Evolutionary conservation across 2,113 vertebrate species (phyloP), one percentile per base, ranked within the genome.

Genomic region (Lampris megalopsis): DNA sequence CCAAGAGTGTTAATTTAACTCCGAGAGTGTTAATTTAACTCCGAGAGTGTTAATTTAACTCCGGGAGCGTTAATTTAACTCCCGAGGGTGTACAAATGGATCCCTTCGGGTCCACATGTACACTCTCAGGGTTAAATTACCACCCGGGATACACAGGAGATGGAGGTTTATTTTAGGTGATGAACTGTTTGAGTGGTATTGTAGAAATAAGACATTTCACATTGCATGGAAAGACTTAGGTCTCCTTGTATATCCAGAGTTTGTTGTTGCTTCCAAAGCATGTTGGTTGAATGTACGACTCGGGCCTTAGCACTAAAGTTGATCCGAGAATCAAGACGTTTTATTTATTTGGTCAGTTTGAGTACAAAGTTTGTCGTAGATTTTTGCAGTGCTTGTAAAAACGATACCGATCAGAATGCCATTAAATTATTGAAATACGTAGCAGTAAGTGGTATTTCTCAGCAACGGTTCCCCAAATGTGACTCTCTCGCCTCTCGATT

Each of bases 271-370:
- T 81, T 77, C 72, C 45, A 66, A 63, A 87, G 80, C 74, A 76
- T 57, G 63, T 35, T 54, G 72, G 86, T 80, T 73, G 57, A 85
- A 87, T 85, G 70, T 82, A 53, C 71, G 75, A 36, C 40, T 79
- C 38, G 47, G 63, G 64, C 50, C 49, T 68, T 63, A 1, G 63
- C 67, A 78, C 67, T 48, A 57, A 53, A 67, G 10, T 73, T 84
- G 81, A 83, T 45, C 75, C 78, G 69, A 79, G 76, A 62, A 63
- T 77, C 67, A 43, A 77, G 24, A 52, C 45, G 49, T 71, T 9
- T 86, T 93, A 92, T 93, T 94, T 93, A 93, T 93, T 93, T 68
- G 77, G 71, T 86, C 91, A 91, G 79, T 79, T 79, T 77, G 80
- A 87, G 64, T 80, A 62, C 42, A 75, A 78, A 1, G 62, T 80